These are phyloP conservation scores for Pseudochaenichthys georgianus DNA, from an alignment of 2,797 vertebrate genomes.

Conservation along the genomic window DNA sequence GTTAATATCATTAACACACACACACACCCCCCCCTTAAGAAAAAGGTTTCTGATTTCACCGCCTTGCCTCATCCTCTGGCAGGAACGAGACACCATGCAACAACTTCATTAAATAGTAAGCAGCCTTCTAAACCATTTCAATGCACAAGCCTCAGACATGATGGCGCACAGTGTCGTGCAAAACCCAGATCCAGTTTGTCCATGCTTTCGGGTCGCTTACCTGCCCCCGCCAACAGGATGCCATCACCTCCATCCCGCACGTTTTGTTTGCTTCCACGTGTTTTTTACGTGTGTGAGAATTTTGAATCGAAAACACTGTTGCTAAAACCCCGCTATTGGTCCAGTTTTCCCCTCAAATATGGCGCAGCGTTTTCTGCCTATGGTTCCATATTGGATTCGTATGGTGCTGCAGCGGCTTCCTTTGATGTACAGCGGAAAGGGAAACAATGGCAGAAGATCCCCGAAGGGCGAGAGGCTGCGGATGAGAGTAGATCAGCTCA, in stretches of 20 bases:
- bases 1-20: slow-evolving; percentile 16
- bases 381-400: slow-evolving; percentile 50
- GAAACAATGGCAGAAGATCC: slow-evolving; percentile 68
- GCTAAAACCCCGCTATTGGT: slow-evolving; percentile 12
- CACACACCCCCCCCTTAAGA: not conserved
- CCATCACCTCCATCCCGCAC: slow-evolving; percentile 82
- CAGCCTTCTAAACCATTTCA: slow-evolving; percentile 42
- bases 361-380: slow-evolving; percentile 45
- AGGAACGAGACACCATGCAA: slow-evolving; percentile 44
- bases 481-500: slow-evolving; percentile 53
- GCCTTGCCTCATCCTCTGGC: slow-evolving; percentile 37
- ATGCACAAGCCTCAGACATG: slow-evolving; percentile 17
- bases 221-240: slow-evolving; percentile 87
- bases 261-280: slow-evolving; percentile 30
- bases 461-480: slow-evolving; percentile 60
- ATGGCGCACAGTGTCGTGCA: slow-evolving; percentile 8
- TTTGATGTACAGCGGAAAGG: slow-evolving; percentile 68
- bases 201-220: slow-evolving; percentile 58
- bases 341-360: slow-evolving; percentile 46
- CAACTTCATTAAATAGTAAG: slow-evolving; percentile 54
- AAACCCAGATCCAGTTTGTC: slow-evolving; percentile 4
- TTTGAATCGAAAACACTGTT: not conserved
- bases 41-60: slow-evolving; percentile 19
- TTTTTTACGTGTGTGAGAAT: slow-evolving; percentile 11
- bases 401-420: slow-evolving; percentile 49